Evolutionary conservation across 2,888 invertebrate genomes (phyloP), one percentile per base, ranked within the genome.

Genomic region (Yponomeuta evonymella): DNA sequence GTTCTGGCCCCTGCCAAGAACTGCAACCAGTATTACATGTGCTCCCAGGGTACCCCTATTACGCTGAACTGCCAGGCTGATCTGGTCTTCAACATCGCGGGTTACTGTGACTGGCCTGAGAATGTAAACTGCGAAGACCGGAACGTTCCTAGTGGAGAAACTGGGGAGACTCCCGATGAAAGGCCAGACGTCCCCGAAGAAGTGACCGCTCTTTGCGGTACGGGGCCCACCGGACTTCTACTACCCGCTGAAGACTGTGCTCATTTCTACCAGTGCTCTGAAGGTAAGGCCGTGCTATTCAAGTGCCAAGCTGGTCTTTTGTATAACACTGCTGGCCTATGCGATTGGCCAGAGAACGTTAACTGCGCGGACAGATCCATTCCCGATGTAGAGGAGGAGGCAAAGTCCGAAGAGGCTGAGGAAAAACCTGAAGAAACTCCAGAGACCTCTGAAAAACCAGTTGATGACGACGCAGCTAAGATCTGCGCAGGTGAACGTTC

Each of bases 11-110:
- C 92, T 36, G 90, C 91, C 68, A 88, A 85, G 1, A 89, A 93
- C 70, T 95, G 95, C 79, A 87, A 94, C 72, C 94, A 93, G 78
- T 95, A 94, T 81, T 90, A 95, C 71, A 95, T 94, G 78, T 95
- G 95, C 77, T 93, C 94, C 89, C 90, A 93, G 75, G 94, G 93
- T 11, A 3, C 3, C 3, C 51, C 51, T 4, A 4, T 15, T 12
- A 58, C 15, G 2, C 15, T 58, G 51, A 15, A 58, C 51, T 58
- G 51, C 15, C 51, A 58, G 15, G 15, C 15, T 15, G 15, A 15
- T 5, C 51, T 58, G 51, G 12, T 58, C 12, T 58, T 15, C 51
- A 58, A 58, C 51, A 3, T 15, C 15, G 51, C 15, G 15, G 51
- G 51, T 12, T 30, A 1, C 15, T 74, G 23, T 66, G 67, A 65